A percentile compares a stretch with the other conserved stretches of the same genome.
Conservation (phyloP, 1,140 invertebrate species). For the Calosoma granatense region DNA sequence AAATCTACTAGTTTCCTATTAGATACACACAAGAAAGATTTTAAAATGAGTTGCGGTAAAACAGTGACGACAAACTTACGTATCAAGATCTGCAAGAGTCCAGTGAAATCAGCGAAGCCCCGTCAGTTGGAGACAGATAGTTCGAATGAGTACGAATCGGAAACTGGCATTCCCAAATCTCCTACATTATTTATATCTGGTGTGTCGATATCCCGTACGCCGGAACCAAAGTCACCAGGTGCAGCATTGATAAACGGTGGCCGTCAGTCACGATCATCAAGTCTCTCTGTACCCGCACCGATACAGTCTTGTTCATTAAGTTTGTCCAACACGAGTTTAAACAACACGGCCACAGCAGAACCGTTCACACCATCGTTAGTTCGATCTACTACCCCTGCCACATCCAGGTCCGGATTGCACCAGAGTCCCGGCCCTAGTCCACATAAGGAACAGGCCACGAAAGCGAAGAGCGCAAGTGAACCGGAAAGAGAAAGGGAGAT, state of each 20-base stretch:
- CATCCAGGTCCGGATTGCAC: slow-evolving; percentile 21
- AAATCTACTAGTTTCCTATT: slow-evolving; percentile 30
- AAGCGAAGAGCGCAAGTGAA: slow-evolving; percentile 43
- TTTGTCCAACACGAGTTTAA: slow-evolving; percentile 31
- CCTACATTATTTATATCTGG: slow-evolving; percentile 48
- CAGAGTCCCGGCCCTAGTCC: slow-evolving; percentile 23
- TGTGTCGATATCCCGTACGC: slow-evolving; percentile 47
- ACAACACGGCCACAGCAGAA: slow-evolving; percentile 26
- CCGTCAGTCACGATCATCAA: slow-evolving; percentile 38
- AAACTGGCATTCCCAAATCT: slow-evolving; percentile 47
- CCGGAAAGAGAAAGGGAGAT: slow-evolving; percentile 41
- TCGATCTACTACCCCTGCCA: slow-evolving; percentile 29
- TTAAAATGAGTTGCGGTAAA: slow-evolving; percentile 6
- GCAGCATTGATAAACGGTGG: slow-evolving; percentile 28
- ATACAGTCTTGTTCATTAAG: slow-evolving; percentile 31
- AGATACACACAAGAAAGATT: slow-evolving; percentile 21
- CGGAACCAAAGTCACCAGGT: slow-evolving; percentile 40
- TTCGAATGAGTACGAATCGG: slow-evolving; percentile 45
- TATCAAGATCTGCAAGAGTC: slow-evolving; percentile 30
- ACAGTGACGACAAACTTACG: slow-evolving; percentile 21
- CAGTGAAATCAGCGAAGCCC: slow-evolving; percentile 13
- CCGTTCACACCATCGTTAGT: slow-evolving; percentile 31
- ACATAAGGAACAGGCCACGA: slow-evolving; percentile 18
- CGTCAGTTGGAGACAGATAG: slow-evolving; percentile 38
- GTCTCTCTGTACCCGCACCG: slow-evolving; percentile 36